A percentile compares a stretch with the other conserved stretches of the same genome.
phyloP scores from a whole-genome alignment of 2,113 vertebrate species.

The Lycocorax pyrrhopterus region DNA sequence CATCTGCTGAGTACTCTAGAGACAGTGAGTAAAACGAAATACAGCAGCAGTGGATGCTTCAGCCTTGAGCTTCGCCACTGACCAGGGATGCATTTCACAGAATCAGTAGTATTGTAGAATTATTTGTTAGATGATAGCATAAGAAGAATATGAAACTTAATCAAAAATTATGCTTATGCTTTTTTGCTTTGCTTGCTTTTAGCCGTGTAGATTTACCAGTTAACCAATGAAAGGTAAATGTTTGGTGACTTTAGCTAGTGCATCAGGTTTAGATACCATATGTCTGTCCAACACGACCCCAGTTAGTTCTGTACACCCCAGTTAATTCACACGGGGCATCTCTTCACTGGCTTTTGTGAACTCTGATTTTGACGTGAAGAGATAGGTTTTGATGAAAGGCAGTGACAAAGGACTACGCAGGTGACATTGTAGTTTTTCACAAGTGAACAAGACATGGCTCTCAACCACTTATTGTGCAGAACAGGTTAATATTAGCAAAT shows the following conservation, averaged over 20 bases:
- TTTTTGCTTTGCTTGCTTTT: too few species aligned
- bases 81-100: neutral
- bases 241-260: too few species aligned
- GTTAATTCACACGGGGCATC: neutral
- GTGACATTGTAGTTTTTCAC: neutral
- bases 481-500: neutral
- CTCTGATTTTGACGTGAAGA: neutral
- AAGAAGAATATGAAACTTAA: too few species aligned
- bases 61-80: neutral
- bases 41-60: neutral
- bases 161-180: too few species aligned
- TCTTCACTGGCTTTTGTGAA: neutral
- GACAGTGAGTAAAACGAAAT: neutral
- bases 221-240: too few species aligned
- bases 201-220: too few species aligned
- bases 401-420: neutral
- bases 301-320: too few species aligned
- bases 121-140: too few species aligned
- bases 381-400: neutral
- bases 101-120: too few species aligned
- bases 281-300: too few species aligned
- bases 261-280: too few species aligned
- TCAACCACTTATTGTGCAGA: neutral
- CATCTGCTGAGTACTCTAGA: neutral
- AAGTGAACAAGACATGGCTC: accelerated